phyloP scores from a whole-genome alignment of 2,113 vertebrate species.

The Ardeotis arabs region DNA sequence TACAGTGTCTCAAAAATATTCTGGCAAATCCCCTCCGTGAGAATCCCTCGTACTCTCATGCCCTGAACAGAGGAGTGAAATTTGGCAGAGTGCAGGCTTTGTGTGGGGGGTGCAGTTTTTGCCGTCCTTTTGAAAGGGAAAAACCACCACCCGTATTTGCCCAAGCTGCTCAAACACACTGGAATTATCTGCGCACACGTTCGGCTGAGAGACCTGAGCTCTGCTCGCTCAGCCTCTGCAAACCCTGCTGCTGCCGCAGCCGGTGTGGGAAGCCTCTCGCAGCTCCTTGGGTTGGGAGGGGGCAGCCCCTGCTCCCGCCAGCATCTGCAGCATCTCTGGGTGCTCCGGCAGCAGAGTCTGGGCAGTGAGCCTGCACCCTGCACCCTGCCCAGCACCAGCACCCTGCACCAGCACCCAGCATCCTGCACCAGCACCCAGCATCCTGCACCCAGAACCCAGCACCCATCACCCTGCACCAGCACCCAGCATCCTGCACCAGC shows the following conservation, averaged over 20 bases:
- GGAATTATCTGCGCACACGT: background rate
- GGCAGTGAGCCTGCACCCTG: background rate
- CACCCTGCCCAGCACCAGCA: background rate
- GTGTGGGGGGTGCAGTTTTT: background rate
- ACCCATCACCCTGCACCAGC: background rate
- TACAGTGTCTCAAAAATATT: background rate
- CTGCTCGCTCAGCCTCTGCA: rapidly evolving
- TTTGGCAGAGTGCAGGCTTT: background rate
- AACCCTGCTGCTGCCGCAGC: background rate
- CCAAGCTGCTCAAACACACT: background rate
- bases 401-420: background rate
- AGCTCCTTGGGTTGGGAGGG: background rate
- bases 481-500: too few species aligned
- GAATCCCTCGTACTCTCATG: background rate
- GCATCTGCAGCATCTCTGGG: background rate
- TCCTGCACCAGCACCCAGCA: background rate
- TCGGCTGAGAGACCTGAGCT: rapidly evolving
- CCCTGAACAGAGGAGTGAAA: background rate
- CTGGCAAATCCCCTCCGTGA: background rate
- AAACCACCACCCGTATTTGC: background rate
- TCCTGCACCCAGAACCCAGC: too few species aligned
- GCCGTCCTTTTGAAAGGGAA: background rate
- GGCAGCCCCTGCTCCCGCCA: background rate
- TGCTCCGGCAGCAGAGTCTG: background rate
- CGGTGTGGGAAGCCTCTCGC: rapidly evolving